Conservation (phyloP, 2,888 invertebrate species). For the Horisme vitalbata region DNA sequence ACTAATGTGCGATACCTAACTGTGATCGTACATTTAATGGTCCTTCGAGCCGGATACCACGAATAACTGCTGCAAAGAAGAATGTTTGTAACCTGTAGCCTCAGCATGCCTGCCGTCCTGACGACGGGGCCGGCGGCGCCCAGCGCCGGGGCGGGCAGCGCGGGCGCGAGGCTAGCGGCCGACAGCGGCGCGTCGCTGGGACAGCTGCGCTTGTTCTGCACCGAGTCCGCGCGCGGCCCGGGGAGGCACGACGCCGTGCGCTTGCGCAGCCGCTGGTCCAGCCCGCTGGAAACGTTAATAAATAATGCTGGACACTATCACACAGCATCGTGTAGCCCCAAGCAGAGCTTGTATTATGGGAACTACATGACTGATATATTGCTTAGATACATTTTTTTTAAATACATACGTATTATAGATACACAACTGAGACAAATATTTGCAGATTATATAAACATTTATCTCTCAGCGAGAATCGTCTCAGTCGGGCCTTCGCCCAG, state of each 20-base stretch:
- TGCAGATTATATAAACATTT: too few relatives aligned
- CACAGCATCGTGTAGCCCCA: not conserved
- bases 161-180: constrained; percentile 12
- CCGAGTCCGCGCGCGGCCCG: constrained; percentile 59
- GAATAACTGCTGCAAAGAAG: too few relatives aligned
- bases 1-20: too few relatives aligned
- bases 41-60: too few relatives aligned
- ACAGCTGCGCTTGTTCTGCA: constrained; percentile 41
- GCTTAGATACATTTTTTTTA: too few relatives aligned
- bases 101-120: constrained; percentile 65
- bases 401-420: too few relatives aligned
- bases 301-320: not conserved
- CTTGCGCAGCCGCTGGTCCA: constrained; percentile 68
- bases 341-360: too few relatives aligned
- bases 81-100: constrained; percentile 76
- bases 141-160: constrained; percentile 49
- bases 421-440: too few relatives aligned
- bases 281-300: constrained; percentile 44
- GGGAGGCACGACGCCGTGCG: constrained; percentile 58
- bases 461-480: too few relatives aligned
- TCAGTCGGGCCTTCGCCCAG: too few relatives aligned
- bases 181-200: constrained; percentile 3
- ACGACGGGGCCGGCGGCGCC: constrained; percentile 73
- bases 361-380: too few relatives aligned
- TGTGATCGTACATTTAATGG: too few relatives aligned